phyloP scores from a whole-genome alignment of 1,140 invertebrate species.

The Physella acuta region DNA sequence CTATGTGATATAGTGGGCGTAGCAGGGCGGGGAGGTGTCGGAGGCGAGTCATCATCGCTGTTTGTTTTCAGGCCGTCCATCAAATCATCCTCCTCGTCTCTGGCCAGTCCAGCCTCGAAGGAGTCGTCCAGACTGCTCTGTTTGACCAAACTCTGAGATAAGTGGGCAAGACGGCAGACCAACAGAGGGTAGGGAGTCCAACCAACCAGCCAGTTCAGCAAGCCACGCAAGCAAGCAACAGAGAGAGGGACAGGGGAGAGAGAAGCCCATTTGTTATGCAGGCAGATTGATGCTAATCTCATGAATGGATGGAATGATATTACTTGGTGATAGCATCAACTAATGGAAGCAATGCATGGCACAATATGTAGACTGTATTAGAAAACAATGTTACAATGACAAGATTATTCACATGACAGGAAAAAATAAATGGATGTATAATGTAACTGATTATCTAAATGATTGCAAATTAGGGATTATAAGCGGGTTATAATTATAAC shows the following conservation, averaged over 20 bases:
- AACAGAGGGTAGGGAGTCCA: conserved; percentile 5
- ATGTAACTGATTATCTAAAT: too few relatives aligned
- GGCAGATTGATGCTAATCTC: too few relatives aligned
- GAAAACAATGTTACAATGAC: too few relatives aligned
- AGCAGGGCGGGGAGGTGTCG: conserved; percentile 51
- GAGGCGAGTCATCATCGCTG: conserved; percentile 54
- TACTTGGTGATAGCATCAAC: too few relatives aligned
- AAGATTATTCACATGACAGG: too few relatives aligned
- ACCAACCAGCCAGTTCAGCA: conserved; percentile 20
- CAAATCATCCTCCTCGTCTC: conserved; percentile 42
- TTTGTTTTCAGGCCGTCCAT: conserved; percentile 25
- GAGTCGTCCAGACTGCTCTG: conserved; percentile 90
- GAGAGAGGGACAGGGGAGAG: conserved; percentile 18
- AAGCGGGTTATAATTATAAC: too few relatives aligned
- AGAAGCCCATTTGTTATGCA: conserved; percentile 37
- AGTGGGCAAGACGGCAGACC: conserved; percentile 31
- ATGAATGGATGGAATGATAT: too few relatives aligned
- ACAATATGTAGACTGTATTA: too few relatives aligned
- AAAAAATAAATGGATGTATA: too few relatives aligned
- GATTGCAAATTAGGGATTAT: too few relatives aligned
- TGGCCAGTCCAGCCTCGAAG: conserved; percentile 55
- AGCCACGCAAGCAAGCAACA: conserved; percentile 1
- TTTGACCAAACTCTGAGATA: conserved; percentile 77
- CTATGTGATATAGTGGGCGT: conserved; percentile 47
- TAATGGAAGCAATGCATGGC: too few relatives aligned